phyloP scores from a whole-genome alignment of 1,140 invertebrate species.

The Solenopsis fugax region DNA sequence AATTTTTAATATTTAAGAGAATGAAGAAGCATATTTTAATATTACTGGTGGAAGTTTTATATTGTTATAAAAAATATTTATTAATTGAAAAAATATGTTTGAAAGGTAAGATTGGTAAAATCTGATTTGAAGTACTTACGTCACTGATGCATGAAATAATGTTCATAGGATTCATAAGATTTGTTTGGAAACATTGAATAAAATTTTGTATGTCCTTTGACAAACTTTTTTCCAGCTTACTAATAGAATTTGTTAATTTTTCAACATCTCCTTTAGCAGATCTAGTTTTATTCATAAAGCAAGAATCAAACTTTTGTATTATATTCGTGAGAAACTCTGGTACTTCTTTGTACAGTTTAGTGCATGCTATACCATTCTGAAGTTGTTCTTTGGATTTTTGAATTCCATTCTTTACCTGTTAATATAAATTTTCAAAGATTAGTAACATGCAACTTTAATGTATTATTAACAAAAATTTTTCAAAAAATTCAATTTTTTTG shows the following conservation, averaged over 20 bases:
- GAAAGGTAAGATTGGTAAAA: not conserved
- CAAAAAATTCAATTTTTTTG: not conserved
- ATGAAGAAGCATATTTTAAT: not conserved
- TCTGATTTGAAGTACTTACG: constrained; percentile 16
- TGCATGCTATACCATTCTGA: not conserved
- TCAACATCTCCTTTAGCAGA: not conserved
- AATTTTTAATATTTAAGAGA: not conserved
- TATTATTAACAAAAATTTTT: not conserved
- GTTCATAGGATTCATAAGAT: too few species aligned
- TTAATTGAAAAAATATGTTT: not conserved
- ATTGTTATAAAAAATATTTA: not conserved
- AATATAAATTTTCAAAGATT: not conserved
- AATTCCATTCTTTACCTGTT: not conserved
- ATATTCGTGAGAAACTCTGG: not conserved
- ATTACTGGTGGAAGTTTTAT: not conserved
- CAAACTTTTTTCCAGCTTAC: not conserved
- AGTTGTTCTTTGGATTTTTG: not conserved
- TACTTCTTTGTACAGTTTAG: not conserved
- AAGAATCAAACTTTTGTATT: not conserved
- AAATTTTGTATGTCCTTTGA: not conserved
- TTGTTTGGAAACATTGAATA: too few species aligned
- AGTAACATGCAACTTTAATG: not conserved
- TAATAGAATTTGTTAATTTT: not conserved
- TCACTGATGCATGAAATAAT: not conserved
- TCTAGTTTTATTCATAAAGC: not conserved